Conservation (phyloP, 2,888 invertebrate genomes). For the Leistus spinibarbis region DNA sequence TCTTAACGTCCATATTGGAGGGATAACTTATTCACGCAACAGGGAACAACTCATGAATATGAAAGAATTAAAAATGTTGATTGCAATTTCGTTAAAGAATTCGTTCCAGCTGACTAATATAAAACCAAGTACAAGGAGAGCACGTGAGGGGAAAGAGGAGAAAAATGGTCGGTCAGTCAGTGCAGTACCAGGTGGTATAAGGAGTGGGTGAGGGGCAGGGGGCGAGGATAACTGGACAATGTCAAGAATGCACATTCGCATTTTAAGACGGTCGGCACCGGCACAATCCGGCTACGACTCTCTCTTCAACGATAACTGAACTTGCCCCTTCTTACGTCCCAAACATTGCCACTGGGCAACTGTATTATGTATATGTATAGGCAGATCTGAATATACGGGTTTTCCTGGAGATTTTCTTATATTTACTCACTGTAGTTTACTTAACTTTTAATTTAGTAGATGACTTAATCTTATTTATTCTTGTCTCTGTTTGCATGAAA, state of each 20-base stretch:
- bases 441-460: too few relatives aligned
- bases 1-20: not conserved
- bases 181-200: not conserved
- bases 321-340: not conserved
- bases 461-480: too few relatives aligned
- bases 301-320: not conserved
- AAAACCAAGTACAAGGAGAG: not conserved
- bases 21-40: not conserved
- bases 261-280: not conserved
- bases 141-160: not conserved
- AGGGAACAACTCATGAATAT: not conserved
- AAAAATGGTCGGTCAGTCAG: not conserved
- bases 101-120: not conserved
- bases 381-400: not conserved
- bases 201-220: not conserved
- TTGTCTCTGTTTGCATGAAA: too few relatives aligned
- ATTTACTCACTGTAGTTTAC: too few relatives aligned
- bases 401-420: too few relatives aligned
- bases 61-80: not conserved
- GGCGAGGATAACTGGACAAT: not conserved
- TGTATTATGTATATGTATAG: not conserved
- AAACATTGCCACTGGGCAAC: not conserved
- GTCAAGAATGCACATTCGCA: slow-evolving; percentile 5
- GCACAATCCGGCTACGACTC: not conserved
- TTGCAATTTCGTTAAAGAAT: not conserved